Evolutionary conservation across 2,797 vertebrate genomes (phyloP).

Genomic region (Tokudaia tokunoshimensis): DNA sequence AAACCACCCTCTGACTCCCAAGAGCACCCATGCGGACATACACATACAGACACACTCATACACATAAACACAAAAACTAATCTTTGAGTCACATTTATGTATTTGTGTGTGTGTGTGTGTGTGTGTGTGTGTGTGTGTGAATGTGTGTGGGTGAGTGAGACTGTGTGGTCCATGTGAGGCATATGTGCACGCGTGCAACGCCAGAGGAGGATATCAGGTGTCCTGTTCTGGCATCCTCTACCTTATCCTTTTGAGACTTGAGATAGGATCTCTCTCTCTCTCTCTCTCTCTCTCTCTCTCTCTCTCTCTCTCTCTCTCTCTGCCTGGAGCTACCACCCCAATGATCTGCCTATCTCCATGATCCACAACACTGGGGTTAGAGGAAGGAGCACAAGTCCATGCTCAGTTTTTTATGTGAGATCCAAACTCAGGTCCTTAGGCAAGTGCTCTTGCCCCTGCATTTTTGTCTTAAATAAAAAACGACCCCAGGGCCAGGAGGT

Average conservation of each 20-base stretch:
- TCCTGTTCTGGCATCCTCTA: background rate
- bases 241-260: background rate
- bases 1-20: background rate
- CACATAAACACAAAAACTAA: background rate
- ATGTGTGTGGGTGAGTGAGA: background rate
- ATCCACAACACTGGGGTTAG: background rate
- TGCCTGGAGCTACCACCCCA: background rate
- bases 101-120: background rate
- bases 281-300: no score
- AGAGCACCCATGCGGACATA: background rate
- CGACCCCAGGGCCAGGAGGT: background rate
- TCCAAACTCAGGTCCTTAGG: background rate
- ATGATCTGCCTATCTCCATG: no score
- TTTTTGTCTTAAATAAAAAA: background rate
- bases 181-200: background rate
- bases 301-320: no score
- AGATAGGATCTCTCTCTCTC: background rate
- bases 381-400: background rate
- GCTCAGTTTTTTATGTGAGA: background rate
- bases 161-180: background rate
- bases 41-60: background rate
- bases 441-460: background rate
- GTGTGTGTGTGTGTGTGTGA: background rate
- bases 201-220: background rate
- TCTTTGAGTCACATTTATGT: background rate